A percentile compares a stretch with the other conserved stretches of the same genome.
These are phyloP conservation scores for Aleiodes testaceus DNA, from an alignment of 2,888 invertebrate species.

Conservation along the genomic window DNA sequence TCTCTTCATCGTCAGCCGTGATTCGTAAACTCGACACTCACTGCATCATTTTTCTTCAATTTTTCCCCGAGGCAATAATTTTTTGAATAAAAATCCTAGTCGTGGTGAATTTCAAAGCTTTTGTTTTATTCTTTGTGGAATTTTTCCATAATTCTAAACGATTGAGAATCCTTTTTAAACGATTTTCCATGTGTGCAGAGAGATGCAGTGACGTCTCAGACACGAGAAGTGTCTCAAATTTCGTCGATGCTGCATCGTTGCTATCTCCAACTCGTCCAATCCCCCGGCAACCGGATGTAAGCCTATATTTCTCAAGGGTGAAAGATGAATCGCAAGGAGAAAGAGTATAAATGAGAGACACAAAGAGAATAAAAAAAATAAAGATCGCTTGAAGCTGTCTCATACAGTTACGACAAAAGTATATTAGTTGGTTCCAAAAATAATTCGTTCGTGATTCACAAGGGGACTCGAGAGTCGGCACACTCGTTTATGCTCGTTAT, in stretches of 20 bases:
- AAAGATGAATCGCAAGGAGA: conserved; percentile 19
- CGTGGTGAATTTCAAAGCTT: background rate
- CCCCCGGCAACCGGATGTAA: conserved; percentile 31
- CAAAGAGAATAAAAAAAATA: background rate
- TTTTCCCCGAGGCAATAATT: background rate
- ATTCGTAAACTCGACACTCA: conserved; percentile 50
- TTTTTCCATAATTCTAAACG: too few relatives aligned
- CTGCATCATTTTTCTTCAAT: conserved; percentile 39
- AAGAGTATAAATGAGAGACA: conserved; percentile 16
- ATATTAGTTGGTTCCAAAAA: conserved; percentile 31
- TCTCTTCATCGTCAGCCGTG: conserved; percentile 44
- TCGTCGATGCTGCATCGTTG: conserved; percentile 38
- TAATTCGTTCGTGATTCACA: conserved; percentile 22
- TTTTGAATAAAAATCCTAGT: background rate
- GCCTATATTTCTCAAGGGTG: conserved; percentile 23
- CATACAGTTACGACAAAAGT: conserved; percentile 15
- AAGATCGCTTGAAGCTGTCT: conserved; percentile 1
- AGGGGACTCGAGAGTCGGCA: conserved; percentile 8
- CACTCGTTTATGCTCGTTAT: conserved; percentile 16
- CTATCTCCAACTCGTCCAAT: conserved; percentile 25
- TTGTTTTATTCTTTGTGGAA: too few relatives aligned
- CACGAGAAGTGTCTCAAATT: conserved; percentile 45
- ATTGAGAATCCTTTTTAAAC: too few relatives aligned
- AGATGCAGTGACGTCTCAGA: background rate
- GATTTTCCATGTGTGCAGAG: background rate